These are phyloP conservation scores for Rhopalosiphum padi DNA, from an alignment of 1,140 invertebrate species.

Conservation along the genomic window DNA sequence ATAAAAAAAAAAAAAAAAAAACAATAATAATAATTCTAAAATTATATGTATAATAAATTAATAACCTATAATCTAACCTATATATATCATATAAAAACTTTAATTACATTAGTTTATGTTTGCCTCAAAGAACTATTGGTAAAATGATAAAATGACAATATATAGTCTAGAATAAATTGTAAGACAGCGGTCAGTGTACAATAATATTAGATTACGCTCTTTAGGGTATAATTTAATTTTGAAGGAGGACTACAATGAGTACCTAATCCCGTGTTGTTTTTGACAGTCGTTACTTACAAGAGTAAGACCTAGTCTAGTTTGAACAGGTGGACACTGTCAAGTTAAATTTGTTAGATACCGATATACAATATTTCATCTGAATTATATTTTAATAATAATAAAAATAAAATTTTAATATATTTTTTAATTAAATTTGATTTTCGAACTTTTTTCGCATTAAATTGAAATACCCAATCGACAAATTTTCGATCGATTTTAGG, in stretches of 20 bases:
- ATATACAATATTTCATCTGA: neutral
- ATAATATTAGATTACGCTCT: neutral
- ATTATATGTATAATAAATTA: too few relatives aligned
- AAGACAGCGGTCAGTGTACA: neutral
- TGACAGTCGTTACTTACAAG: neutral
- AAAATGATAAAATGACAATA: neutral
- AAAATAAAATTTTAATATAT: neutral
- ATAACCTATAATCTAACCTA: too few relatives aligned
- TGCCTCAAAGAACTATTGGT: neutral
- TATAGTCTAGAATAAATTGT: neutral
- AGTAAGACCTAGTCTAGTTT: neutral
- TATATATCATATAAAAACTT: too few relatives aligned
- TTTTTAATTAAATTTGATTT: neutral
- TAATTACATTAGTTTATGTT: neutral
- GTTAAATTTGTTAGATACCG: neutral
- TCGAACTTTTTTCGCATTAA: neutral
- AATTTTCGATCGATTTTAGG: neutral
- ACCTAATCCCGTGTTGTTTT: neutral
- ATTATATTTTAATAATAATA: neutral
- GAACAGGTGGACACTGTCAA: neutral
- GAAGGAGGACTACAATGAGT: neutral
- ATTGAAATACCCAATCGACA: neutral
- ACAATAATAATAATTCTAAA: too few relatives aligned
- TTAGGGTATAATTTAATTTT: neutral
- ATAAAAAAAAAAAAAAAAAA: too few relatives aligned